Evolutionary conservation across 2,113 vertebrate genomes (phyloP).

Genomic region (Ivindomyrus marchei): DNA sequence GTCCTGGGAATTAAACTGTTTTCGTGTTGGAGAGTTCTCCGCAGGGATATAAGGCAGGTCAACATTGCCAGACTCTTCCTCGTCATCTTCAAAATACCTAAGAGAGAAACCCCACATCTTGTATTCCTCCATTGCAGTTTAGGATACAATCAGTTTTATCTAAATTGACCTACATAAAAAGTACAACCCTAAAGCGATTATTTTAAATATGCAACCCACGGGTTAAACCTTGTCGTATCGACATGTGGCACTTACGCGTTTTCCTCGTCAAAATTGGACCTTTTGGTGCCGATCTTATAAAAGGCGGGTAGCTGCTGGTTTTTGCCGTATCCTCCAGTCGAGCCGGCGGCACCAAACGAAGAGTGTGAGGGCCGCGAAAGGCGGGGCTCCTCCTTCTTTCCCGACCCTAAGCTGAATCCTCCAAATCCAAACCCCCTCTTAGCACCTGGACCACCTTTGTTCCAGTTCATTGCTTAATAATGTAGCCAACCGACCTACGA

Average conservation of each 20-base stretch:
- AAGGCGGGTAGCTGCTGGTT: conserved; percentile 88
- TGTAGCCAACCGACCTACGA: neutral
- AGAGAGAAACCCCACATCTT: neutral
- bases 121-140: neutral
- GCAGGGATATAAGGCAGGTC: conserved; percentile 96
- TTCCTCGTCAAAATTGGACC: conserved; percentile 95
- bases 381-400: conserved; percentile 86
- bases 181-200: neutral
- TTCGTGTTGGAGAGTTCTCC: conserved; percentile 93
- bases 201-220: neutral
- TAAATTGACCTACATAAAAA: neutral
- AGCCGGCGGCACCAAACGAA: conserved; percentile 70
- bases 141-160: neutral
- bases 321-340: conserved; percentile 73
- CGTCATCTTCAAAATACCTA: conserved; percentile 98
- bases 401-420: conserved; percentile 80
- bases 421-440: conserved; percentile 97
- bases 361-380: conserved; percentile 72
- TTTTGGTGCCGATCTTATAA: conserved; percentile 96
- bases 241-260: conserved; percentile 68
- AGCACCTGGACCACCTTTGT: conserved; percentile 85
- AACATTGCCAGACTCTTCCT: conserved; percentile 82
- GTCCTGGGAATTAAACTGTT: conserved; percentile 77
- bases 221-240: neutral
- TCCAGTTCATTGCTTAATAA: conserved; percentile 84